phyloP scores from a whole-genome alignment of 2,888 invertebrate genomes.

The Polydrusus cervinus region DNA sequence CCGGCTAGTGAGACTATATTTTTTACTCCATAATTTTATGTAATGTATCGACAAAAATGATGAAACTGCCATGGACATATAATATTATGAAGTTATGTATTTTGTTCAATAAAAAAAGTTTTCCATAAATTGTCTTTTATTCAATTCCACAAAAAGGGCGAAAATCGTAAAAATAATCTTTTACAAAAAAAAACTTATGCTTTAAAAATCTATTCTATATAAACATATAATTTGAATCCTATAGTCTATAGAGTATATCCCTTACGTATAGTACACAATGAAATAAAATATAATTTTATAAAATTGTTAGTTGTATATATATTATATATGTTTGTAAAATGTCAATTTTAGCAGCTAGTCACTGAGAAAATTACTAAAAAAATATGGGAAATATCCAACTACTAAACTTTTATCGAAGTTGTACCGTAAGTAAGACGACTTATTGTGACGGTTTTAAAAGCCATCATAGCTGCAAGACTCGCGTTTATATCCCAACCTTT shows the following conservation, averaged over 20 bases:
- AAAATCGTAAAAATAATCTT: slow-evolving; percentile 21
- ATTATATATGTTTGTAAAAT: background rate
- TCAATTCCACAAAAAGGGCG: slow-evolving; percentile 1
- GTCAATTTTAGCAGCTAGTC: background rate
- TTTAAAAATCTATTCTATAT: background rate
- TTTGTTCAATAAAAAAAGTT: slow-evolving; percentile 2
- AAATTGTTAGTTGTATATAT: too few species aligned
- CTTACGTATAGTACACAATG: slow-evolving; percentile 4
- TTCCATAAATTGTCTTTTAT: slow-evolving; percentile 31
- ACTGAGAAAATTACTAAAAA: background rate
- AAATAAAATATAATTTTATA: background rate
- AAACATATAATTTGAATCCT: slow-evolving; percentile 6
- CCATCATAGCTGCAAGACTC: too few species aligned
- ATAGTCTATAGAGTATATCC: slow-evolving; percentile 13
- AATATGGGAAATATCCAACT: too few species aligned
- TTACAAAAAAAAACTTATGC: slow-evolving; percentile 1
- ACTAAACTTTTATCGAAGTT: too few species aligned
- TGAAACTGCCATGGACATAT: too few species aligned
- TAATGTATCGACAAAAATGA: too few species aligned
- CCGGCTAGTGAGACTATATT: too few species aligned
- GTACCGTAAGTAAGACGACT: too few species aligned
- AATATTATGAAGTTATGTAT: too few species aligned
- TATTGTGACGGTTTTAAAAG: too few species aligned
- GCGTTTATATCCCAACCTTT: too few species aligned
- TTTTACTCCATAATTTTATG: too few species aligned